Base-by-base conservation (phyloP, 2,888 invertebrate genomes). In the Lasius fuliginosus region DNA sequence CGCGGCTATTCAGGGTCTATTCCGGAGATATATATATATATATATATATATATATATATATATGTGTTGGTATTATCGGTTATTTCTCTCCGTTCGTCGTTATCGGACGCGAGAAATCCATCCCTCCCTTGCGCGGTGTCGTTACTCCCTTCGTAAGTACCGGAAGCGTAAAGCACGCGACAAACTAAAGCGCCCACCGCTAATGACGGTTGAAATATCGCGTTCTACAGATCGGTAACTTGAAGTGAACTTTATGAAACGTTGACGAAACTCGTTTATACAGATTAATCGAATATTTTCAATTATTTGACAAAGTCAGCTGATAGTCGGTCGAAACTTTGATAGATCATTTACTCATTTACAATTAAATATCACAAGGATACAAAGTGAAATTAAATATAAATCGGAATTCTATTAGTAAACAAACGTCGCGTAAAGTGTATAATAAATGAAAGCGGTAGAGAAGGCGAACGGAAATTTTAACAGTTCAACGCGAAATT, bases 71-170 rank as follows among this genome's bases (percentile, higher is more conserved):
- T 36, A 36, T 49, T 79, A 79, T 79, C 79, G 46, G 79, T 53
- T 53, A n/a, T 53, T 71, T 60, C 69, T 81, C 62, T 69, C 36
- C n/a, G 46, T 79, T 69, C 79, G 33, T 18, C 46, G 58, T 69
- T 60, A 60, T 79, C 79, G 46, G 11, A 60, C 33, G 46, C 23
- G n/a, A 49, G 33, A 36, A 46, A 71, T 46, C 42, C 42, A 42
- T 15, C 9, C 27, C 60, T 23, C 3, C n/a, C 53, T 42, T 1
- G 30, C 67, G 9, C 11, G 23, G 30, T n/a, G 77, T 79, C 68
- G 69, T 79, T 68, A 60, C 23, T 30, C 42, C 42, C 33, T 5
- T 9, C 23, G 42, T 53, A 46, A 46, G 30, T 33, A 64, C 23
- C 30, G 42, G 9, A 5, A 46, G 18, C 33, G 12, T 30, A 56